These are phyloP conservation scores for Acrocephalus arundinaceus DNA, from an alignment of 2,113 vertebrate genomes.

Conservation along the genomic window DNA sequence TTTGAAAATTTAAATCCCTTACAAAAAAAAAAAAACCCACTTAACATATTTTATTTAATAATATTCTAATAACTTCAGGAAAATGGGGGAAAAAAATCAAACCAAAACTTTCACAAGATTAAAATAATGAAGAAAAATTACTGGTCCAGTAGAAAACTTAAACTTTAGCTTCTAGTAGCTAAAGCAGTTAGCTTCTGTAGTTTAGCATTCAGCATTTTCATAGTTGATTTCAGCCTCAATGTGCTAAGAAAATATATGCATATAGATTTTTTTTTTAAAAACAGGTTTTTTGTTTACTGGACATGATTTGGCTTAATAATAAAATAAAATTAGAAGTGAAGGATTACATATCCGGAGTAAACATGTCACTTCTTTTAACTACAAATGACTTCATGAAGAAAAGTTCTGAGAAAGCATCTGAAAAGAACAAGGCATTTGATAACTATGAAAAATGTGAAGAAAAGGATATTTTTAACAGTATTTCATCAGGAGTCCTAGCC, in stretches of 20 bases:
- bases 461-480: background rate
- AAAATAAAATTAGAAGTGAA: background rate
- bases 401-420: background rate
- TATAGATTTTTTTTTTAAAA: background rate
- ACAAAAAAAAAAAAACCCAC: background rate
- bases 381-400: background rate
- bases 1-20: background rate
- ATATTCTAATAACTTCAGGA: background rate
- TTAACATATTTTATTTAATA: background rate
- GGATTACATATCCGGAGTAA: background rate
- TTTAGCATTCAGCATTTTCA: background rate
- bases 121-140: background rate
- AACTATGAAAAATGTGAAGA: background rate
- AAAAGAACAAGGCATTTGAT: background rate
- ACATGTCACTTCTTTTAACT: background rate
- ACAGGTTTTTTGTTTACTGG: background rate
- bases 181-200: background rate
- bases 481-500: background rate
- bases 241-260: background rate
- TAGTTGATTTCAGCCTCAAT: background rate
- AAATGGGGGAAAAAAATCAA: background rate
- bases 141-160: background rate
- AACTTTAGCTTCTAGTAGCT: background rate
- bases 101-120: background rate
- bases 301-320: background rate